phyloP scores from a whole-genome alignment of 2,113 vertebrate species.

The Aramus guarauna region DNA sequence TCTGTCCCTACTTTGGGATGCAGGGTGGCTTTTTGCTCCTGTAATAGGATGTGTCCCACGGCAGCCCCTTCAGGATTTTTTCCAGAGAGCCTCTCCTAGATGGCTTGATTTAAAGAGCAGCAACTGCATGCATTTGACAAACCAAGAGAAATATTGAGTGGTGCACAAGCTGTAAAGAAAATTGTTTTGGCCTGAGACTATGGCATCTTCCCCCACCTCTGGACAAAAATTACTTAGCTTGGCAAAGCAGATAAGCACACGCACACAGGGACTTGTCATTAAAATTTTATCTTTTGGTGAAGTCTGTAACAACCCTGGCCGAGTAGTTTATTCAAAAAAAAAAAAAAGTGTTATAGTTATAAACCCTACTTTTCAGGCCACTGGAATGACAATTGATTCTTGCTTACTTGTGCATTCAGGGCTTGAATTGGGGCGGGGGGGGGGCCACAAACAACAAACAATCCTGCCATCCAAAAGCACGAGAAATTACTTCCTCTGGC shows the following conservation, averaged over 20 bases:
- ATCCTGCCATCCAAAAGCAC: background rate
- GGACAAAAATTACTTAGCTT: slow-evolving; percentile 24
- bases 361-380: background rate
- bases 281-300: slow-evolving; percentile 20
- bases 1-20: background rate
- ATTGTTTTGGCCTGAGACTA: background rate
- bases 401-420: background rate
- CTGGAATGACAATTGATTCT: background rate
- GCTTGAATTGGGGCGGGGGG: background rate
- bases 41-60: background rate
- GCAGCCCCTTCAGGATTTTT: background rate
- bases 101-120: slow-evolving; percentile 35
- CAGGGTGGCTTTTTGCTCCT: background rate
- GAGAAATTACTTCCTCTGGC: background rate
- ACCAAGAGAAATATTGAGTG: slow-evolving; percentile 26
- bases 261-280: background rate
- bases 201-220: background rate
- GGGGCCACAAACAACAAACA: background rate
- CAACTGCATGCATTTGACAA: background rate
- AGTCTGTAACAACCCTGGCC: background rate
- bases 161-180: background rate
- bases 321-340: background rate
- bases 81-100: background rate
- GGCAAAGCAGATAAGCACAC: slow-evolving; percentile 1
- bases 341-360: background rate